Percentiles rank a stretch among this genome's conserved stretches.
These are phyloP conservation scores for Drosophila fungiperda DNA, from an alignment of 2,888 invertebrate species.

Conservation along the genomic window DNA sequence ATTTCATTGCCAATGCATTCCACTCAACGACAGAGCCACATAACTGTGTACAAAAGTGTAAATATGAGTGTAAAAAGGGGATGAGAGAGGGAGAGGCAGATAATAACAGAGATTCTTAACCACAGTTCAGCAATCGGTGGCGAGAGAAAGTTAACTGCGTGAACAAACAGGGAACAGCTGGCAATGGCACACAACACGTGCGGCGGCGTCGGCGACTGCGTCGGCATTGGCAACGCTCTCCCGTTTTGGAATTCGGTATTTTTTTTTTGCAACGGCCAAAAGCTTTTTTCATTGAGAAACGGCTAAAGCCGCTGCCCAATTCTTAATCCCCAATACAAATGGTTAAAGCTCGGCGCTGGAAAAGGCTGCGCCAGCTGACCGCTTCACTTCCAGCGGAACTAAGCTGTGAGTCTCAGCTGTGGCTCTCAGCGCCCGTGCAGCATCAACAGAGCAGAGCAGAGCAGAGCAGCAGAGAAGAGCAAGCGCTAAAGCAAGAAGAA, in stretches of 20 bases:
- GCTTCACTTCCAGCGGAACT: constrained; percentile 38
- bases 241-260: constrained; percentile 11
- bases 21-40: neutral
- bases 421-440: constrained; percentile 15
- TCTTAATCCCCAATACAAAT: neutral
- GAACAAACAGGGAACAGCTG: constrained; percentile 14
- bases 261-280: constrained; percentile 17
- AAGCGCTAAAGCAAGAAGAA: neutral
- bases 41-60: neutral
- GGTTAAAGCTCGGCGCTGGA: constrained; percentile 35
- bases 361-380: constrained; percentile 49
- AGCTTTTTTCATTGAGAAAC: constrained; percentile 63
- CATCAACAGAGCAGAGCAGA: constrained; percentile 1
- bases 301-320: constrained; percentile 3
- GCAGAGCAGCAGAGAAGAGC: neutral
- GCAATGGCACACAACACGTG: constrained; percentile 50
- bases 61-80: neutral
- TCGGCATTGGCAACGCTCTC: constrained; percentile 60
- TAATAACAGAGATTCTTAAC: constrained; percentile 43
- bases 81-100: constrained; percentile 1
- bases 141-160: constrained; percentile 10
- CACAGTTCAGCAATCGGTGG: neutral
- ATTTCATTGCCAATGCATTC: constrained; percentile 38
- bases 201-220: constrained; percentile 45
- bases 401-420: constrained; percentile 42